Percentiles rank a stretch among this genome's conserved stretches.
Evolutionary conservation across 2,888 invertebrate genomes (phyloP).

Genomic region (Patella pellucida): DNA sequence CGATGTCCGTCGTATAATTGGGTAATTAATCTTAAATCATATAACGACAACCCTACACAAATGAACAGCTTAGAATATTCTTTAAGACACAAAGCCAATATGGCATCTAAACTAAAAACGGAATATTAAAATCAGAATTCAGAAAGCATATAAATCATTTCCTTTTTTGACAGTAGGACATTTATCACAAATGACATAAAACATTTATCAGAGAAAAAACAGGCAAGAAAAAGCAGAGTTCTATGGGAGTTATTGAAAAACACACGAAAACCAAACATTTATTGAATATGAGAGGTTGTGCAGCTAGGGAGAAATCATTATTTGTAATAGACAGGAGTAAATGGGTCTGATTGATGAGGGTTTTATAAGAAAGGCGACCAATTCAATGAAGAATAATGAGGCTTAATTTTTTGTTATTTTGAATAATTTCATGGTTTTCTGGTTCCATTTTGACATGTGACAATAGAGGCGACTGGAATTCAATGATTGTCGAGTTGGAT

Average conservation of each 20-base stretch:
- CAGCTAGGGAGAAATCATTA: too few species aligned
- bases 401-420: not conserved
- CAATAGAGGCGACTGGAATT: not conserved
- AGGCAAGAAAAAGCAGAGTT: too few species aligned
- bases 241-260: too few species aligned
- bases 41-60: too few species aligned
- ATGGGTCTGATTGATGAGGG: not conserved
- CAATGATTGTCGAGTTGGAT: not conserved
- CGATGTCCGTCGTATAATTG: too few species aligned
- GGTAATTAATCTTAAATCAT: too few species aligned
- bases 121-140: conserved; percentile 3
- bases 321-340: too few species aligned
- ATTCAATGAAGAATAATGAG: not conserved
- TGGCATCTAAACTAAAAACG: not conserved
- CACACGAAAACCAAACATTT: too few species aligned
- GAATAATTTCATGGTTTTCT: conserved; percentile 10
- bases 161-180: conserved; percentile 4
- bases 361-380: not conserved
- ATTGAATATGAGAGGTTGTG: too few species aligned
- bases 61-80: too few species aligned
- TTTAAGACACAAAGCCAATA: conserved; percentile 2
- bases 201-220: not conserved
- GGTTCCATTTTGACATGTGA: conserved; percentile 4
- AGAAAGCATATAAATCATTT: not conserved
- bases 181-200: conserved; percentile 7